Percentiles rank a stretch among this genome's conserved stretches.
phyloP scores from a whole-genome alignment of 2,797 vertebrate genomes.

The Cryptoprocta ferox region DNA sequence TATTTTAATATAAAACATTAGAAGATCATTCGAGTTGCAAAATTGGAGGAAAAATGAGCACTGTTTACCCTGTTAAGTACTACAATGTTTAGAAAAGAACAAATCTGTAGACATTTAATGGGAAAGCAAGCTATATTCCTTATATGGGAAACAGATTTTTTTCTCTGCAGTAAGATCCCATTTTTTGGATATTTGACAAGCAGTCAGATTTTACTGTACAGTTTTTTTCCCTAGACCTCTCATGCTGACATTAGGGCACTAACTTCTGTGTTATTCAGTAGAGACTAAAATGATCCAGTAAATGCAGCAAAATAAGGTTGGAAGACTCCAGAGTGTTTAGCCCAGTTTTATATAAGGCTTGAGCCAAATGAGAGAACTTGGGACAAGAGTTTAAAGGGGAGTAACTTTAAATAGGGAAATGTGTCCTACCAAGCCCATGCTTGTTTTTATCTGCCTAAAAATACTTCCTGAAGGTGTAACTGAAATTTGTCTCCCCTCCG shows the following conservation, averaged over 20 bases:
- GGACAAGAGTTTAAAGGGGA: not conserved
- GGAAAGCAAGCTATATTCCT: slow-evolving; percentile 69
- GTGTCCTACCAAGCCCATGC: not conserved
- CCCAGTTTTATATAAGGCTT: not conserved
- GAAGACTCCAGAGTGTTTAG: slow-evolving; percentile 36
- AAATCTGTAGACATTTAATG: slow-evolving; percentile 68
- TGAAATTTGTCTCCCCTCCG: not conserved
- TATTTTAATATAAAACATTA: not conserved
- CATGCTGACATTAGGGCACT: not conserved
- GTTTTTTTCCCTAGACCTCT: slow-evolving; percentile 46
- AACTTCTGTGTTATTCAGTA: not conserved
- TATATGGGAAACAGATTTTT: slow-evolving; percentile 60
- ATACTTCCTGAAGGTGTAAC: not conserved
- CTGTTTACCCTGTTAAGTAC: not conserved
- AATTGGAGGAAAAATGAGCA: not conserved
- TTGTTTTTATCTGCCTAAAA: slow-evolving; percentile 35
- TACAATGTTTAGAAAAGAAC: slow-evolving; percentile 59
- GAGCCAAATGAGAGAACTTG: not conserved
- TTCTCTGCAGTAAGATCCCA: slow-evolving; percentile 49
- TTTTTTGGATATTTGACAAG: slow-evolving; percentile 58
- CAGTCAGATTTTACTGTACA: not conserved
- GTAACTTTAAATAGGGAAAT: slow-evolving; percentile 13
- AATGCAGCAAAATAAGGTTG: not conserved
- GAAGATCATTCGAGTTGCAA: not conserved
- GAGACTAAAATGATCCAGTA: not conserved